Conservation (phyloP, 2,888 invertebrate genomes). For the Dolichopus griseipennis region DNA sequence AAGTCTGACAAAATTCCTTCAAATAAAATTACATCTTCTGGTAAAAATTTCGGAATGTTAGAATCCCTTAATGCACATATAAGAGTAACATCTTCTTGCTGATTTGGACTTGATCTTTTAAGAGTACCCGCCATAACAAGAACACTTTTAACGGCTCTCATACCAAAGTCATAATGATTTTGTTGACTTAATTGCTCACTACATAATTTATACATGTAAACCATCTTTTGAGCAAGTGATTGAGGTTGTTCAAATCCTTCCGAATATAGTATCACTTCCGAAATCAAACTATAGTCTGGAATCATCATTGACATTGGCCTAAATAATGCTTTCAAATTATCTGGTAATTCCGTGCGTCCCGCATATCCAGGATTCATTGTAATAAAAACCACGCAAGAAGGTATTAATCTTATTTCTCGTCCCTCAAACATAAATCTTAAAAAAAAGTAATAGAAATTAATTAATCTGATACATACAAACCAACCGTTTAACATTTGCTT, state of each 20-base stretch:
- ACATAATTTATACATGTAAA: conserved; percentile 84
- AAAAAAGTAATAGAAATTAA: background rate
- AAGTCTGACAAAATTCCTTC: conserved; percentile 83
- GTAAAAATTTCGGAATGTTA: conserved; percentile 81
- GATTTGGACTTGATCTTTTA: conserved; percentile 75
- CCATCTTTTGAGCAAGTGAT: conserved; percentile 82
- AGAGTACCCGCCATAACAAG: conserved; percentile 86
- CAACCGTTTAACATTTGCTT: conserved; percentile 48
- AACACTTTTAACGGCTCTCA: conserved; percentile 90
- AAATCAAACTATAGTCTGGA: conserved; percentile 80
- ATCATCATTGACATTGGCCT: conserved; percentile 89
- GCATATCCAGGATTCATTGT: conserved; percentile 93
- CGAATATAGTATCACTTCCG: conserved; percentile 87
- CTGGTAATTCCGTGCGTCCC: conserved; percentile 79
- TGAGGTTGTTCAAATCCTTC: conserved; percentile 87
- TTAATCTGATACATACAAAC: background rate
- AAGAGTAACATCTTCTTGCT: conserved; percentile 72
- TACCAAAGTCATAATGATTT: conserved; percentile 87
- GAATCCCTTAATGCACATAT: conserved; percentile 81
- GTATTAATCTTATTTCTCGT: conserved; percentile 71
- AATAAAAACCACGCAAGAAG: conserved; percentile 75
- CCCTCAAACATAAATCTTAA: conserved; percentile 81
- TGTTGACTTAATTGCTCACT: conserved; percentile 87
- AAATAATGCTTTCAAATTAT: conserved; percentile 79
- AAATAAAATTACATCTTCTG: conserved; percentile 75